phyloP scores from a whole-genome alignment of 2,797 vertebrate genomes.

The Coilia nasus region DNA sequence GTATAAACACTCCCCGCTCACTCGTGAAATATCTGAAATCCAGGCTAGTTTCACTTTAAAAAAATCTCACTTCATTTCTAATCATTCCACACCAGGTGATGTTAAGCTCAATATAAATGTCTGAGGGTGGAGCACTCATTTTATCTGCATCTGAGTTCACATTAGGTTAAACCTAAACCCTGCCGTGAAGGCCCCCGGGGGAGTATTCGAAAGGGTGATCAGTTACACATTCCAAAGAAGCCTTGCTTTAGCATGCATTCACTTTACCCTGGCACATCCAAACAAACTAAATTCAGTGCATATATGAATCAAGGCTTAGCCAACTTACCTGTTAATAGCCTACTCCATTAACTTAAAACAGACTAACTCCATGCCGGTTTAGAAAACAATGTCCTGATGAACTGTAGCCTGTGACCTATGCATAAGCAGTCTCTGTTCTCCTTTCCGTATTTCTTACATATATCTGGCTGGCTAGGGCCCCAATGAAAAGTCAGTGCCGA shows the following conservation, averaged over 20 bases:
- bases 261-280: background rate
- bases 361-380: background rate
- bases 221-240: background rate
- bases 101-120: background rate
- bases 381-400: background rate
- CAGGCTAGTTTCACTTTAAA: background rate
- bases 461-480: too few species aligned
- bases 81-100: too few species aligned
- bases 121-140: background rate
- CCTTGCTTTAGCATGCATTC: background rate
- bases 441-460: background rate
- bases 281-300: background rate
- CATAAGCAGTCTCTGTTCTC: background rate
- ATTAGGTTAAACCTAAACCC: background rate
- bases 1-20: background rate
- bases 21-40: background rate
- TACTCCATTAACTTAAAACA: background rate
- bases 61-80: background rate
- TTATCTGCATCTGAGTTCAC: background rate
- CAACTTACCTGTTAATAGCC: slow-evolving; percentile 5
- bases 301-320: background rate
- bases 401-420: background rate
- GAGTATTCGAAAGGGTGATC: background rate
- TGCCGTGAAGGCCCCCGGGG: background rate
- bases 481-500: too few species aligned